Evolutionary conservation across 2,888 invertebrate genomes (phyloP).

Genomic region (Ganaspis brasiliensis): DNA sequence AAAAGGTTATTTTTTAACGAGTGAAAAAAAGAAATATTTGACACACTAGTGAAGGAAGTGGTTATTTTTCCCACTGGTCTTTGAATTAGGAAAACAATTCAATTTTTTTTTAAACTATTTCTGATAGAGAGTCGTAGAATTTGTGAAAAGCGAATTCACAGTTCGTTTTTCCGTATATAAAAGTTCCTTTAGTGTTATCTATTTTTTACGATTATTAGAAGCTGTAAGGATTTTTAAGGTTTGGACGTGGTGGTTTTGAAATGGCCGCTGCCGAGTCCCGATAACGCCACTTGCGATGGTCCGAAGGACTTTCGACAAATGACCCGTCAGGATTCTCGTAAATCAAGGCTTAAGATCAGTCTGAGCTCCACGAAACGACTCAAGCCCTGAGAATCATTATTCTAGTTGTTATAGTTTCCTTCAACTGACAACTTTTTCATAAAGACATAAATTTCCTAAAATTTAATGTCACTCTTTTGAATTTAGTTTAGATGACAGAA

Average conservation of each 20-base stretch:
- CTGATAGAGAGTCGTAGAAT: too few relatives aligned
- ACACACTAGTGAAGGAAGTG: too few relatives aligned
- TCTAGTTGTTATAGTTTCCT: constrained; percentile 52
- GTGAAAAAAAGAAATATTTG: too few relatives aligned
- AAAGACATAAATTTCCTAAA: constrained; percentile 9
- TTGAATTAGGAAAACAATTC: too few relatives aligned
- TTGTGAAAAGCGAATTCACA: neutral
- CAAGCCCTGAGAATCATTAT: constrained; percentile 20
- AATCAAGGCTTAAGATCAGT: constrained; percentile 72
- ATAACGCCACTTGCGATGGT: constrained; percentile 69
- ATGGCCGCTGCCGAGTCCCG: constrained; percentile 74
- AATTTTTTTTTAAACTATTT: too few relatives aligned
- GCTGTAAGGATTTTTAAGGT: constrained; percentile 50
- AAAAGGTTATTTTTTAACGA: too few relatives aligned
- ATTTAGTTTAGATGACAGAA: too few relatives aligned
- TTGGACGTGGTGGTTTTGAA: constrained; percentile 66
- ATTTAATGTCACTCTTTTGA: neutral
- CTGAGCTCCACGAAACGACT: constrained; percentile 19
- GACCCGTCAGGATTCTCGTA: constrained; percentile 80
- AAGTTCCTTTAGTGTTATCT: neutral
- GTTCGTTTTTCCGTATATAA: neutral
- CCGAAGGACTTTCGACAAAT: constrained; percentile 77
- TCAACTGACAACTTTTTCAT: constrained; percentile 46
- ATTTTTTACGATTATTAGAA: constrained; percentile 2
- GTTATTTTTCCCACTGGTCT: too few relatives aligned